Percentiles rank a stretch among this genome's conserved stretches.
Evolutionary conservation across 2,888 invertebrate genomes (phyloP).

Genomic region (Asteroscopus sphinx): DNA sequence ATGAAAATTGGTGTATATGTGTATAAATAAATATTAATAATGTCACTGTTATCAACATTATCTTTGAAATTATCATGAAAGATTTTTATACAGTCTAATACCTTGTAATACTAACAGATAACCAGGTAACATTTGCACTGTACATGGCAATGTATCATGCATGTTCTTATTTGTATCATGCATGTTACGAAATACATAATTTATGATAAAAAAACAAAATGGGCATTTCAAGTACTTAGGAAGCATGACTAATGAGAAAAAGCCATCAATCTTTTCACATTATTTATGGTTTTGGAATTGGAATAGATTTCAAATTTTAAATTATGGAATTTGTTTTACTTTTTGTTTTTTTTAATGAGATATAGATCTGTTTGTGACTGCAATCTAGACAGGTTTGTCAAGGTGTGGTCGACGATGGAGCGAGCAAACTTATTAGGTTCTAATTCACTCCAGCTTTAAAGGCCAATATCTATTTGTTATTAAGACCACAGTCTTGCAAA

Average conservation of each 20-base stretch:
- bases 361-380: too few species aligned
- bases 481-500: too few species aligned
- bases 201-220: not conserved
- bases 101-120: slow-evolving; percentile 17
- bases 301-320: not conserved
- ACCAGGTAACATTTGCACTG: not conserved
- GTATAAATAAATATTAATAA: not conserved
- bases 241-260: not conserved
- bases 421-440: too few species aligned
- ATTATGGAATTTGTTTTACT: too few species aligned
- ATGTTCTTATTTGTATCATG: not conserved
- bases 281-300: slow-evolving; percentile 8
- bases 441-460: too few species aligned
- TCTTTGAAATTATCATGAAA: slow-evolving; percentile 24
- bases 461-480: too few species aligned
- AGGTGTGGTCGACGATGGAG: too few species aligned
- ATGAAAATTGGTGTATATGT: not conserved
- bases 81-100: slow-evolving; percentile 17
- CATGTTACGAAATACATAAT: not conserved
- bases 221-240: not conserved
- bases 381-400: too few species aligned
- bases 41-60: slow-evolving; percentile 19
- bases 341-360: too few species aligned
- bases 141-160: not conserved
- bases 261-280: not conserved